Evolutionary conservation across 2,888 invertebrate species (phyloP).

Genomic region (Caenorhabditis angaria): DNA sequence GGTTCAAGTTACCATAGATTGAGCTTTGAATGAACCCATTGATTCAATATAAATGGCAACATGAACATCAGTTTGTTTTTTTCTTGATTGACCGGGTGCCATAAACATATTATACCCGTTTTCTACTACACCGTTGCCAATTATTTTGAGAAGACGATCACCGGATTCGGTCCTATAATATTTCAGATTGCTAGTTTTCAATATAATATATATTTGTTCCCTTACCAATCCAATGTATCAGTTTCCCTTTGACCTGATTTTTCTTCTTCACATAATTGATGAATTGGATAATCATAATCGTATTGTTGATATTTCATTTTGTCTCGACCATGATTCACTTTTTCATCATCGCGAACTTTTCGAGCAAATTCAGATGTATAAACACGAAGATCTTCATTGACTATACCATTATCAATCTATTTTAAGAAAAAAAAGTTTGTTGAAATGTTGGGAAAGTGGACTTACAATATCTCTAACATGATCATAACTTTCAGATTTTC

Average conservation of each 20-base stretch:
- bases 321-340: constrained; percentile 40
- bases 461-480: neutral
- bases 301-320: constrained; percentile 53
- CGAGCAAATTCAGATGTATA: constrained; percentile 33
- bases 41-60: constrained; percentile 72
- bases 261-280: constrained; percentile 64
- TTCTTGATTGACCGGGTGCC: constrained; percentile 65
- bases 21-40: constrained; percentile 72
- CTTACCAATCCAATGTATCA: constrained; percentile 57
- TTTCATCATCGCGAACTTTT: neutral
- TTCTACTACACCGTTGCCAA: constrained; percentile 66
- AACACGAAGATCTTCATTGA: constrained; percentile 33
- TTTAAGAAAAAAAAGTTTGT: neutral
- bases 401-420: constrained; percentile 23
- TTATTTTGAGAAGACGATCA: constrained; percentile 64
- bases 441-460: neutral
- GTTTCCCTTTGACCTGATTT: constrained; percentile 59
- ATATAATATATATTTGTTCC: constrained; percentile 2
- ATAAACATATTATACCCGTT: constrained; percentile 71
- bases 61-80: constrained; percentile 64
- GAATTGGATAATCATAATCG: constrained; percentile 52
- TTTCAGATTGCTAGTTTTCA: neutral
- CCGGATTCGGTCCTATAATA: constrained; percentile 66
- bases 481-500: neutral
- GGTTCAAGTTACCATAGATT: constrained; percentile 64